Conservation (phyloP, 1,140 invertebrate species). For the silkworm (Bombyx mori) region DNA sequence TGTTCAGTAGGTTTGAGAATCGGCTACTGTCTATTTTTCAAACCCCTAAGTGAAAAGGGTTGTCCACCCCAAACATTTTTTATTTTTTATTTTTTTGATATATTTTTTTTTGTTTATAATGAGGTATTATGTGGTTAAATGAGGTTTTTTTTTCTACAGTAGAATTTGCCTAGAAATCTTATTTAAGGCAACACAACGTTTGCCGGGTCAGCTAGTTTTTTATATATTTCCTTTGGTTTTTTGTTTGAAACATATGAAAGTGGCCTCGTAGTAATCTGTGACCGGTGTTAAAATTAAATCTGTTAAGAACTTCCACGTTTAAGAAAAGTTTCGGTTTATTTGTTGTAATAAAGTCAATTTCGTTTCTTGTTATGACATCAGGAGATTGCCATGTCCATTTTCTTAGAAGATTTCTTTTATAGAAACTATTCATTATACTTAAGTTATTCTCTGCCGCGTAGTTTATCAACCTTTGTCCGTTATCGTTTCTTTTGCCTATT, state of each 20-base stretch:
- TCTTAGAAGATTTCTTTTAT: constrained; percentile 20
- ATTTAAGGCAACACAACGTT: too few species aligned
- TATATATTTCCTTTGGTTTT: constrained; percentile 17
- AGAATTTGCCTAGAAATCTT: too few species aligned
- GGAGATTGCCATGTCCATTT: constrained; percentile 31
- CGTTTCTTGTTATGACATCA: constrained; percentile 22
- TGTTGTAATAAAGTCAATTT: constrained; percentile 31
- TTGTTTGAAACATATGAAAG: constrained; percentile 14
- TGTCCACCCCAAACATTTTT: too few species aligned
- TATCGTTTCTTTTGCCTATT: constrained; percentile 18
- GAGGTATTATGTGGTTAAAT: too few species aligned
- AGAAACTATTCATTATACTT: constrained; percentile 25
- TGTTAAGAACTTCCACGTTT: constrained; percentile 24
- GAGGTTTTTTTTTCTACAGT: too few species aligned
- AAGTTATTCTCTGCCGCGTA: constrained; percentile 14
- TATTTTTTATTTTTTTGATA: too few species aligned
- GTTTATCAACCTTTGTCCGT: constrained; percentile 14
- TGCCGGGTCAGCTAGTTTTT: too few species aligned
- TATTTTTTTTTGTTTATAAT: too few species aligned
- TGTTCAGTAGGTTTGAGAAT: too few species aligned
- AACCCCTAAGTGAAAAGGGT: too few species aligned
- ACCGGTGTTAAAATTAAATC: constrained; percentile 26
- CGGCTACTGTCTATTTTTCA: too few species aligned
- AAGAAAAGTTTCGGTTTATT: constrained; percentile 28
- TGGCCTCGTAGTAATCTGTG: constrained; percentile 28